Conservation (phyloP, 2,113 vertebrate genomes). For the Bos indicus region DNA sequence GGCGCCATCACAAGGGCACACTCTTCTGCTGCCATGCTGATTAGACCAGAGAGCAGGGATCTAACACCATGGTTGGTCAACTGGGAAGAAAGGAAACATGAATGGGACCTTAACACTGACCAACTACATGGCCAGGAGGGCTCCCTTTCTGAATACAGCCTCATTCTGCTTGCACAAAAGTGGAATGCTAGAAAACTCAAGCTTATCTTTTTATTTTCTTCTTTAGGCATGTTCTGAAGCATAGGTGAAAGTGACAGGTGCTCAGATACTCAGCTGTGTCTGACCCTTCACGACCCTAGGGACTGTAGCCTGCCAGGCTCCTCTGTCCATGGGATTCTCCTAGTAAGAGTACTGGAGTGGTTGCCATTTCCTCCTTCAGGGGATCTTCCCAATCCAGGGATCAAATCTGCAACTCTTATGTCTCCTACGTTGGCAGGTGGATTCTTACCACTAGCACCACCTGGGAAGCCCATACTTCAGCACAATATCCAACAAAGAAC, state of each 20-base stretch:
- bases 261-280: neutral
- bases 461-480: neutral
- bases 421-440: neutral
- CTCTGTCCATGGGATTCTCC: neutral
- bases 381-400: neutral
- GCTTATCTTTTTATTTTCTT: neutral
- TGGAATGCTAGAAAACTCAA: neutral
- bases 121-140: rapidly evolving
- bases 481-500: neutral
- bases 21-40: neutral
- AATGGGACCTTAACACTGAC: neutral
- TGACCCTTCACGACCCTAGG: neutral
- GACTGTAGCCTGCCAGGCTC: neutral
- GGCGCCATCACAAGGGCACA: neutral
- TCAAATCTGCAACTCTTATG: neutral
- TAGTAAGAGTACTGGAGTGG: neutral
- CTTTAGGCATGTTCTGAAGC: neutral
- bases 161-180: neutral
- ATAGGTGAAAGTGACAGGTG: neutral
- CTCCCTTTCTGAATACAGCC: neutral
- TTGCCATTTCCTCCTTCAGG: neutral
- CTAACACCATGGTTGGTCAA: neutral
- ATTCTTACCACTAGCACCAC: neutral
- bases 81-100: neutral
- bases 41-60: neutral